Evolutionary conservation across 2,888 invertebrate species (phyloP), one percentile per base, ranked within the genome.

Genomic region (Galerucella nymphaeae): DNA sequence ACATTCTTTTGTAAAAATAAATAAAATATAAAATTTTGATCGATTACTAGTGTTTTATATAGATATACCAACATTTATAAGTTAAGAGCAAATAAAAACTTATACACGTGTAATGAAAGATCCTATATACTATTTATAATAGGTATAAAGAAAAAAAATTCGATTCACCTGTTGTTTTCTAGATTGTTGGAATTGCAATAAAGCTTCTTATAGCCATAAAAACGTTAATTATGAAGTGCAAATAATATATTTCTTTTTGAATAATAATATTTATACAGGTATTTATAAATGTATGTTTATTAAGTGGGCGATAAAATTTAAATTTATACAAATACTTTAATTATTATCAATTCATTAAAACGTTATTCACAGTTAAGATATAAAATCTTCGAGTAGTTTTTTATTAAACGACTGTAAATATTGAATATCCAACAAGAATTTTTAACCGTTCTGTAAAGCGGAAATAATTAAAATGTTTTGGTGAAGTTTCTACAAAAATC

Each of bases 401-500:
- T 53, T 18, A 53, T 53, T 10, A 53, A 18, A 50, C n/a, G n/a
- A n/a, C 6, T 3, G 14, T 5, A 13, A n/a, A 23, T 23, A 23
- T 23, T n/a, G 14, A 14, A 8, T 50, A 16, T 16, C 6, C 50
- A 9, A 30, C 13, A 58, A 58, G 30, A 58, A 58, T 58, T 23
- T 18, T 58, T 30, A 58, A 58, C 58, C n/a, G 58, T 58, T 58
- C 5, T 30, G 23, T 30, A 23, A 58, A 13, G 30, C 58, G 58
- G 58, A 58, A 58, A 58, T 20, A 30, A 58, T 58, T 23, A 58
- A 58, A 58, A 58, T 55, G 55, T 55, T 55, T 55, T 55, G 55
- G 20, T 20, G n/a, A 55, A 55, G 9, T 18, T 18, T 55, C 10
- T 55, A 18, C 11, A 58, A 14, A 58, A 58, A 58, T 9, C 20